phyloP scores from a whole-genome alignment of 2,888 invertebrate species.

The Drosophila rubida region DNA sequence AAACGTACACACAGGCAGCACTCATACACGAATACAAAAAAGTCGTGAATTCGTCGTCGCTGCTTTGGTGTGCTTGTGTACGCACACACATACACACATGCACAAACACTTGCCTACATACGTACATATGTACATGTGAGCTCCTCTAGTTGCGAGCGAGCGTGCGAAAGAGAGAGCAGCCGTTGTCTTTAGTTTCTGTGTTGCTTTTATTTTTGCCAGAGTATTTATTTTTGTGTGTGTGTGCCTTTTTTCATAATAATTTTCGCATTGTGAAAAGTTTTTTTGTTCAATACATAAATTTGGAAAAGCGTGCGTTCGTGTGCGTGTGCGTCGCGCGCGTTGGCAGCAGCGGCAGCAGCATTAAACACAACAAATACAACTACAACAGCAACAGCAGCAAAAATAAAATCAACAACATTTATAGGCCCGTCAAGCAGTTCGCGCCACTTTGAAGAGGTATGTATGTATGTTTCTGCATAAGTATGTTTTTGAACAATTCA shows the following conservation, averaged over 20 bases:
- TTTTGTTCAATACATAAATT: slow-evolving; percentile 32
- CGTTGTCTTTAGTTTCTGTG: slow-evolving; percentile 57
- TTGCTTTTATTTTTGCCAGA: slow-evolving; percentile 48
- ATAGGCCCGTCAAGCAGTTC: slow-evolving; percentile 61
- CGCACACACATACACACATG: slow-evolving; percentile 25
- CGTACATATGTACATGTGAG: slow-evolving; percentile 21
- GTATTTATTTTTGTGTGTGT: slow-evolving; percentile 46
- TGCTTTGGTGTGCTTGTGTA: slow-evolving; percentile 32
- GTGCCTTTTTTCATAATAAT: slow-evolving; percentile 58
- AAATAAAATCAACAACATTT: slow-evolving; percentile 53
- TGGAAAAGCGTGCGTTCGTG: slow-evolving; percentile 51
- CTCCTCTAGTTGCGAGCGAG: slow-evolving; percentile 39
- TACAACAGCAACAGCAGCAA: slow-evolving; percentile 37
- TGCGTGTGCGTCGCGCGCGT: slow-evolving; percentile 48
- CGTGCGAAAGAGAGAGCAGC: slow-evolving; percentile 22
- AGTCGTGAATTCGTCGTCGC: slow-evolving; percentile 75
- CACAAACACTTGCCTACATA: slow-evolving; percentile 27
- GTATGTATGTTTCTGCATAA: slow-evolving; percentile 38
- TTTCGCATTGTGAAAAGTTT: slow-evolving; percentile 73
- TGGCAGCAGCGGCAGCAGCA: slow-evolving; percentile 41
- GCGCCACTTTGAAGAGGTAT: slow-evolving; percentile 75
- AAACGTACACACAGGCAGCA: slow-evolving; percentile 32
- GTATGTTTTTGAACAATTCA: slow-evolving; percentile 58
- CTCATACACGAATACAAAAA: slow-evolving; percentile 57
- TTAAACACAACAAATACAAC: slow-evolving; percentile 33